Evolutionary conservation across 2,113 vertebrate species (phyloP).

Genomic region (Macquaria ambigua): DNA sequence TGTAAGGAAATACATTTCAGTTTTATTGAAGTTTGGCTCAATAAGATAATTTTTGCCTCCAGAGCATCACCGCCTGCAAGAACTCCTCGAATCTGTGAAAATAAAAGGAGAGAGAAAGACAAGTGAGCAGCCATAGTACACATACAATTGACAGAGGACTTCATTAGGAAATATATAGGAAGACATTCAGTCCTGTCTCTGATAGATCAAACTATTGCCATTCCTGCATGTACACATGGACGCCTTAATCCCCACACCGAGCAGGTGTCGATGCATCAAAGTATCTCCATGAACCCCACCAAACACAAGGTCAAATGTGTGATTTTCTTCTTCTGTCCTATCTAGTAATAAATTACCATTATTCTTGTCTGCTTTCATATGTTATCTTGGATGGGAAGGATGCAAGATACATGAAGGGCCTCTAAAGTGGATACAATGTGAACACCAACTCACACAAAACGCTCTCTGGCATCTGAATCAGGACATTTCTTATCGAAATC

Average conservation of each 20-base stretch:
- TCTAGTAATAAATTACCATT: neutral
- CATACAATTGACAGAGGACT: conserved; percentile 1
- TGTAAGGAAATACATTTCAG: conserved; percentile 13
- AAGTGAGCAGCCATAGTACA: neutral
- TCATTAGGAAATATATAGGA: neutral
- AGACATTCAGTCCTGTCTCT: conserved; percentile 16
- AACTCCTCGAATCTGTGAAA: neutral
- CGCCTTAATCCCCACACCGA: conserved; percentile 10
- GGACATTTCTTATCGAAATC: neutral
- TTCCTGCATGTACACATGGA: conserved; percentile 6
- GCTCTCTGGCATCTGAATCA: neutral
- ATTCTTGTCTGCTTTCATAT: conserved; percentile 1
- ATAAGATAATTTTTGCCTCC: neutral
- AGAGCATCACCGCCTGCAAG: neutral
- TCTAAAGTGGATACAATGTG: neutral
- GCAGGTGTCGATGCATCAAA: conserved; percentile 32
- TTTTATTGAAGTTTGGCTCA: conserved; percentile 12
- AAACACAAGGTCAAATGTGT: conserved; percentile 38
- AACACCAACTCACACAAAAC: neutral
- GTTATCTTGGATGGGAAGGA: neutral
- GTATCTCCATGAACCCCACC: conserved; percentile 26
- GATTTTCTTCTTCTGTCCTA: conserved; percentile 15
- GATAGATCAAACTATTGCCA: conserved; percentile 21
- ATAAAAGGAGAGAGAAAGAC: neutral
- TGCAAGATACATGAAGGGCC: neutral